Base-by-base conservation (phyloP, 2,888 invertebrate genomes). In the Brenthis ino region DNA sequence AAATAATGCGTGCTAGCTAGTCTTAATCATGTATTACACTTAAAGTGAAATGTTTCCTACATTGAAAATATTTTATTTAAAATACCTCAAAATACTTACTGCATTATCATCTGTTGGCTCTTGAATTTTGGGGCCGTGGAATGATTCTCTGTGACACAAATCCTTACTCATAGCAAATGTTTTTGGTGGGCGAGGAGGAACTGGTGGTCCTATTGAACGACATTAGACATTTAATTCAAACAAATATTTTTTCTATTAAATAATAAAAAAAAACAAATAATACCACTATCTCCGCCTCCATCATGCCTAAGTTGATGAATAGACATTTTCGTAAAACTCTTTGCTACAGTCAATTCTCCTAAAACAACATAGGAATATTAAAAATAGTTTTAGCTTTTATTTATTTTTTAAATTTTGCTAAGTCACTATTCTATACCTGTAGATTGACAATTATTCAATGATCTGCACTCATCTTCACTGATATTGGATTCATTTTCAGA, bases 141-240 rank as follows among this genome's bases (percentile, higher is more conserved):
- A 83, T 4, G 79, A 68, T 20, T 88, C 87, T 68, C 82, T 85
- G 43, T 78, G 80, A 3, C 68, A 53, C 0, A 75, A 43, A 28
- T 85, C 85, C 70, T 70, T 82, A 68, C 54, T 78, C 83, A 94
- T 86, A 71, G 94, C 93, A 47, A 94, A 91, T 0, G 96, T 96
- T 86, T 97, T 97, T 0, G 97, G 96, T 6, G 97, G 96, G 65
- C 96, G 96, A 8, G 96, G 96, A 6, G 96, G 96, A 2, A 95
- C 94, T 12, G 94, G 93, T 5, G 93, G 91, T 6, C 93, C 94
- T 93, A 75, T n/a, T 80, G 78, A 71, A 65, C 55, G 43, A 24
- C 12, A 24, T 6, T 28, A 12, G 6, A 13, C 8, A 28, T 54
- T 24, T 33, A 33, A 37, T 33, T n/a, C 3, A 56, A 56, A 56